These are phyloP conservation scores for Eucidaris tribuloides DNA, from an alignment of 35 echinoderm and acorn worm species.

Conservation along the genomic window DNA sequence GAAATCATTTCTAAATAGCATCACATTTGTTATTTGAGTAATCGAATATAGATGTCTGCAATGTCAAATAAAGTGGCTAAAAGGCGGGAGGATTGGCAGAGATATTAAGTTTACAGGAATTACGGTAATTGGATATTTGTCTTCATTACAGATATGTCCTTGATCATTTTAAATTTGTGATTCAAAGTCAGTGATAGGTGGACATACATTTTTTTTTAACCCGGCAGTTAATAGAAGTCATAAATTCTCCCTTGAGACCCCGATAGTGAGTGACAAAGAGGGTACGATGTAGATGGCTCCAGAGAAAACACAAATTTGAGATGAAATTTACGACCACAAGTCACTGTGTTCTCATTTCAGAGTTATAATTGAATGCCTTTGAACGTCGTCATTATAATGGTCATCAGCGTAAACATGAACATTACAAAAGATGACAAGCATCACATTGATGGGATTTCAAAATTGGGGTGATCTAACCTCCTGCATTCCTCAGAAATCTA, in stretches of 20 bases:
- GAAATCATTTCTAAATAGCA: background rate
- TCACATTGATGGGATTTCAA: background rate
- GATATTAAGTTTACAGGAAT: background rate
- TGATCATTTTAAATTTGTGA: background rate
- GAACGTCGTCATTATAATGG: background rate
- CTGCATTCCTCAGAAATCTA: conserved; percentile 4
- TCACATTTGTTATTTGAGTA: background rate
- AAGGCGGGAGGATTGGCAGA: background rate
- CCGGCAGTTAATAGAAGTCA: too few relatives aligned
- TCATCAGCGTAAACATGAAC: background rate
- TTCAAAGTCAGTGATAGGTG: too few relatives aligned
- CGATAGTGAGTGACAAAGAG: background rate
- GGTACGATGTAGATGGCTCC: too few relatives aligned
- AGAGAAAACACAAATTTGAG: too few relatives aligned
- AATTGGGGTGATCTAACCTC: conserved; percentile 37
- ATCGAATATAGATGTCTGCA: background rate
- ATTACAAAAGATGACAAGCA: background rate
- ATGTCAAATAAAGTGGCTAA: background rate
- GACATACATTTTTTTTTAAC: too few relatives aligned
- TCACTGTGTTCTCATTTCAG: background rate
- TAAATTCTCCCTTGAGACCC: too few relatives aligned
- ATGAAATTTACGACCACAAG: background rate
- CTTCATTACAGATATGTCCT: background rate
- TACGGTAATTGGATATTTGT: background rate
- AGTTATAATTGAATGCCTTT: background rate